Base-by-base conservation (phyloP, 2,113 vertebrate species). In the zebrafish (Danio rerio) region DNA sequence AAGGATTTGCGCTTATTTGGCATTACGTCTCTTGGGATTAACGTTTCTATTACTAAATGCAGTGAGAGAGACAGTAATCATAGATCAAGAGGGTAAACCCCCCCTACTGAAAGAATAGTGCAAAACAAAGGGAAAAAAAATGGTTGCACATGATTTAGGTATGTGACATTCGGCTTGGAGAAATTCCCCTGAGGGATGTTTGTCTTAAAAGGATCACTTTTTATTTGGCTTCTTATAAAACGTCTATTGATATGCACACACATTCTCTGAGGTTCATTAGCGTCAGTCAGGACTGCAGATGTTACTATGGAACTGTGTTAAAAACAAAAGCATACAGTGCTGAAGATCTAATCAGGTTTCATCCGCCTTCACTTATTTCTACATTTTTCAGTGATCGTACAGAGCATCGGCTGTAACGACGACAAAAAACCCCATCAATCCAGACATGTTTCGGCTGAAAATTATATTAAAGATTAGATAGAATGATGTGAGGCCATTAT, bases 21-120 rank as follows among this genome's bases (percentile, higher is more conserved):
- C 43, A 75, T 45, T 31, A 86, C 86, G 82, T 76, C 83, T 87
- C 86, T 89, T 87, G 79, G 89, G 92, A 93, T 93, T 92, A 93
- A 90, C 55, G 43, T 59, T 40, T 79, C 58, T 18, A 85, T 40
- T 77, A 73, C 76, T 58, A 63, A 50, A 40, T 42, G 53, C 16
- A 56, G 43, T 68, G 11, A 61, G 70, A 75, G 81, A 79, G 20
- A 66, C 52, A 47, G 42, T 77, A 76, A 77, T 82, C 62, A 83
- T 53, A 79, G 62, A 79, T 79, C 77, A 79, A 79, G 49, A 16
- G 18, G 7, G n/a, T 42, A 53, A 74, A 42, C 61, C 49, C 49
- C 31, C 31, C 74, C 15, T 20, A 16, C 9, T 18, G 45, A 62
- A 31, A 77, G 18, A 11, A 13, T 16, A 6, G 5, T 6, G 13